phyloP scores from a whole-genome alignment of 2,797 vertebrate genomes.

The Podargus strigoides region DNA sequence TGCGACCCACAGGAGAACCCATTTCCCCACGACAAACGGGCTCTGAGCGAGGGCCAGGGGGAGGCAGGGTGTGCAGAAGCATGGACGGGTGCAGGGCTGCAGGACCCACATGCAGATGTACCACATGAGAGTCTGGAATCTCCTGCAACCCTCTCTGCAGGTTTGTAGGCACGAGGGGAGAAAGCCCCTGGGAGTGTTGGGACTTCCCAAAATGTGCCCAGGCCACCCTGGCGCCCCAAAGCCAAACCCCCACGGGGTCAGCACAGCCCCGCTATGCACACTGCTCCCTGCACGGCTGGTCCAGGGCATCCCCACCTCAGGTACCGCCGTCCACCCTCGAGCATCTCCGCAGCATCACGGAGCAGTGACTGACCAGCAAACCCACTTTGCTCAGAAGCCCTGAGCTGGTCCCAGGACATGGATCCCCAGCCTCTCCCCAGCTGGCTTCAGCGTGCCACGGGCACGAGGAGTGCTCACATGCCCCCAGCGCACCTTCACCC shows the following conservation, averaged over 20 bases:
- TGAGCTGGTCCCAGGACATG: neutral
- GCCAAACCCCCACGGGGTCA: accelerated
- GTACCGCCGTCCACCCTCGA: accelerated
- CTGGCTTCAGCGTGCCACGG: accelerated
- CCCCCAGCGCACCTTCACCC: accelerated
- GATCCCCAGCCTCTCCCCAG: neutral
- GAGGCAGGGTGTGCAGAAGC: neutral
- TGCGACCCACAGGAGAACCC: neutral
- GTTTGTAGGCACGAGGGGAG: accelerated
- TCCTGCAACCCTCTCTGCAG: neutral
- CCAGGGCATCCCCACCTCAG: accelerated
- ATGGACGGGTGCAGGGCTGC: accelerated
- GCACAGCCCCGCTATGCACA: accelerated
- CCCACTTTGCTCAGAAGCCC: neutral
- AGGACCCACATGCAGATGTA: accelerated
- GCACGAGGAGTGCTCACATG: accelerated
- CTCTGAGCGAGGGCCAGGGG: accelerated
- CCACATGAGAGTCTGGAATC: neutral
- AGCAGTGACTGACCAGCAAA: neutral
- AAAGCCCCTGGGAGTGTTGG: accelerated
- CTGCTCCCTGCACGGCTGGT: neutral
- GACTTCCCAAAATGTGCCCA: neutral
- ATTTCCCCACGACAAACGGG: neutral
- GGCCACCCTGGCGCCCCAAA: accelerated
- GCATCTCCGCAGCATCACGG: accelerated